Conservation (phyloP, 1,140 invertebrate species). For the Zaprionus ornatus region DNA sequence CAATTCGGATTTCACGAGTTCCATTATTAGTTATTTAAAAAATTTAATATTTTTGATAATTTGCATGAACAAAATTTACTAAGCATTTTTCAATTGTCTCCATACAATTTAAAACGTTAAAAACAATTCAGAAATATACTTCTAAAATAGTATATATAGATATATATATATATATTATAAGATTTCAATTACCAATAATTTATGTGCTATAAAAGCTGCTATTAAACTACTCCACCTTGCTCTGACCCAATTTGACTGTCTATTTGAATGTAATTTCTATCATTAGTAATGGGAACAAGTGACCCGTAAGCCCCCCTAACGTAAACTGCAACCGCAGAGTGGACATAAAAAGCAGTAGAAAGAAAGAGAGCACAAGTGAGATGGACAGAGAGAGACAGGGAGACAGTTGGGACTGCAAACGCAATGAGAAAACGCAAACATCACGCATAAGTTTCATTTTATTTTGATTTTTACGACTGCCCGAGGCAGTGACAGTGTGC, state of each 20-base stretch:
- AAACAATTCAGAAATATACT: no score
- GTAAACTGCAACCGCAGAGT: conserved; percentile 6
- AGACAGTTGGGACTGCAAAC: conserved; percentile 20
- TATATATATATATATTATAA: no score
- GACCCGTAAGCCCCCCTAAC: conserved; percentile 9
- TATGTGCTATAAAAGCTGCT: neutral
- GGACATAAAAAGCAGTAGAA: conserved; percentile 30
- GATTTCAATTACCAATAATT: neutral
- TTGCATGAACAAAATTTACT: no score
- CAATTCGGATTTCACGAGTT: no score
- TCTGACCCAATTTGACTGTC: conserved; percentile 11
- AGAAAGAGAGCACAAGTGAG: neutral
- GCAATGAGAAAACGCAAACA: conserved; percentile 61
- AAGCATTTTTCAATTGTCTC: neutral
- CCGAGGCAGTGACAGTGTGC: conserved; percentile 52
- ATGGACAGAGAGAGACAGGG: neutral
- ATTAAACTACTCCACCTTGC: conserved; percentile 1
- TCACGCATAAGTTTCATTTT: conserved; percentile 83
- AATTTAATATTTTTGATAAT: neutral
- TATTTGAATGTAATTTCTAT: conserved; percentile 55
- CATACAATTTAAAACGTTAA: neutral
- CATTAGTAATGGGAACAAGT: conserved; percentile 44
- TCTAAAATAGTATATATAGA: no score
- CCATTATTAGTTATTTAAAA: no score
- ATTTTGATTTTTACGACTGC: conserved; percentile 83